These are phyloP conservation scores for Ataeniobius toweri DNA, from an alignment of 2,797 vertebrate genomes.

Conservation along the genomic window DNA sequence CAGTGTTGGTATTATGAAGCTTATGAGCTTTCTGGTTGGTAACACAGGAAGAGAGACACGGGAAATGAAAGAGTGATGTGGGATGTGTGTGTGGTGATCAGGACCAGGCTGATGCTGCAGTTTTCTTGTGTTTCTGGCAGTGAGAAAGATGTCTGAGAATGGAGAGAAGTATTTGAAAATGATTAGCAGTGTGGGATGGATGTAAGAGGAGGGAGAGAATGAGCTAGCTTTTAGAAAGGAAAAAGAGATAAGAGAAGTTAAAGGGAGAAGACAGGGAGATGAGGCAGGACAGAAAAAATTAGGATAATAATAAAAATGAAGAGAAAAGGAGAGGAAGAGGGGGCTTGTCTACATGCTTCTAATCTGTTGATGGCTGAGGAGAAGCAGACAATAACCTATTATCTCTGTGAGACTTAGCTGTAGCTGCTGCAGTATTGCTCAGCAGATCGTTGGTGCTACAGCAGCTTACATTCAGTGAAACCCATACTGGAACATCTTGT, in stretches of 20 bases:
- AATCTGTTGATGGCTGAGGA: conserved; percentile 78
- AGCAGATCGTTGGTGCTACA: conserved; percentile 52
- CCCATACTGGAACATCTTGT: conserved; percentile 24
- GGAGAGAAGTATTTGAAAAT: conserved; percentile 66
- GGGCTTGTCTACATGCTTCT: conserved; percentile 70
- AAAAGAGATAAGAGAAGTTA: conserved; percentile 43
- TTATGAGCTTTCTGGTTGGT: conserved; percentile 40
- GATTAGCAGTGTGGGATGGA: conserved; percentile 40
- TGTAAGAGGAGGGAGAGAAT: conserved; percentile 32
- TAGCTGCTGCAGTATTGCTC: conserved; percentile 58
- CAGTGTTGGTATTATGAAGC: conserved; percentile 61
- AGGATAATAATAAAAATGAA: conserved; percentile 49
- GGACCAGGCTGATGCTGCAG: conserved; percentile 58
- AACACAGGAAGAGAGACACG: conserved; percentile 28
- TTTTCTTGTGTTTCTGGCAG: conserved; percentile 65
- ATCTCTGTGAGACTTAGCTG: conserved; percentile 64
- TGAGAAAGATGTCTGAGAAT: conserved; percentile 64
- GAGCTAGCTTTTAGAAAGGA: conserved; percentile 44
- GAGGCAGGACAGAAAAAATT: conserved; percentile 22
- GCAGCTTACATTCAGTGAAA: conserved; percentile 55
- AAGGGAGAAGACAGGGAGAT: conserved; percentile 19
- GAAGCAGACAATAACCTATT: conserved; percentile 77
- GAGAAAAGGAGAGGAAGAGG: conserved; percentile 56
- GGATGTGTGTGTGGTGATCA: conserved; percentile 22
- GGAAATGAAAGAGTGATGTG: conserved; percentile 18